Base-by-base conservation (phyloP, 1,140 invertebrate genomes). In the Triops cancriformis region DNA sequence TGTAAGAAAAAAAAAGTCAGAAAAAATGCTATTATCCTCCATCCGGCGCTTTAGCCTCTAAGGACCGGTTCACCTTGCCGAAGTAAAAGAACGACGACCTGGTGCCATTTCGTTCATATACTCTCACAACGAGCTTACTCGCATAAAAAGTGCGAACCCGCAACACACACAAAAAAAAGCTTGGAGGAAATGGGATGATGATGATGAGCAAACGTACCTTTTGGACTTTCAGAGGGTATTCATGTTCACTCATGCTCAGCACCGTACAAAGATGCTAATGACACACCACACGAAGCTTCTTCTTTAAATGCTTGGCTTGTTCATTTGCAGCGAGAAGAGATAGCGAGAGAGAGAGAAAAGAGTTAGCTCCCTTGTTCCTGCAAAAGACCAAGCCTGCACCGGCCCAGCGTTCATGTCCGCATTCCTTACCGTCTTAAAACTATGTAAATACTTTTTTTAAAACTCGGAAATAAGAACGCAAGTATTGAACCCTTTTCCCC, bases 191-290 rank as follows among this genome's bases (percentile, higher is more conserved):
- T 64, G n/a, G 51, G 51, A 64, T 64, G 51, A 64, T 64, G 51
- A 64, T 64, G 18, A 64, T 64, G 51, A 64, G 51, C 51, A 64
- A 64, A 64, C 18, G 51, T 64, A 64, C 51, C 23, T 64, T n/a
- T 64, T 5, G 51, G 51, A 64, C 51, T 64, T 37, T 18, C 51
- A 64, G n/a, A 23, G 6, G 14, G 51, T 64, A 64, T 64, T 64
- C 51, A 64, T 64, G n/a, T 64, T 64, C 51, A 64, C 51, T 64
- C 51, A 64, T 64, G 51, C 51, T 64, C 51, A 64, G 51, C 51
- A 64, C 23, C 51, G 51, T 64, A 23, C 51, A 23, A 64, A 64
- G 51, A 64, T 64, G 51, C 51, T 64, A 64, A 64, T 64, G 51
- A 64, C 51, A 64, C 51, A 64, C 51, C 51, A 64, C 23, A 23